Base-by-base conservation (phyloP, 2,113 vertebrate species). In the Amblyopsis rosae region DNA sequence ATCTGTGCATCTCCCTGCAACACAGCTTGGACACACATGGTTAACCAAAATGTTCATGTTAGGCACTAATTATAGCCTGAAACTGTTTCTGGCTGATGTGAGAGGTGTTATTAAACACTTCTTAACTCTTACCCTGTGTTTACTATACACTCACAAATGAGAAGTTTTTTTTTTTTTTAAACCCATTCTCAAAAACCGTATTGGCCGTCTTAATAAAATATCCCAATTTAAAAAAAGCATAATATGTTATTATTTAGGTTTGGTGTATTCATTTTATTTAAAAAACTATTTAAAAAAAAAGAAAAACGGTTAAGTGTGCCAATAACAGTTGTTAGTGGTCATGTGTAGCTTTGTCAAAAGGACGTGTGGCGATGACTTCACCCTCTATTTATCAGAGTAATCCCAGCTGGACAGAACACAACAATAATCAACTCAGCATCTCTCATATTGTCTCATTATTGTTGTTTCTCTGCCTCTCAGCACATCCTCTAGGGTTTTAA, bases 311-410 rank as follows among this genome's bases (percentile, higher is more conserved):
- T 9, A n/a, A 15, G 26, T 12, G 2, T 32, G 11, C 45, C 59
- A 59, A 72, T 59, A 35, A 59, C 46, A 8, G 62, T 41, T 41
- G 35, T 26, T 26, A 26, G 26, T 5, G 35, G 35, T 41, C 35
- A 41, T 41, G 35, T 41, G 35, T 41, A 41, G 35, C 4, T 41
- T 41, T 41, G 35, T 41, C 6, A 41, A 41, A 41, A 41, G 35
- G 35, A 7, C 7, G 35, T 59, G 67, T 5, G 41, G 58, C 48
- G 67, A 67, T 67, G 76, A 64, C 67, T 70, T 70, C 67, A 70
- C 51, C 59, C 48, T 63, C 46, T 62, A 59, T 68, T 68, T 32
- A 54, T 59, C 46, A 7, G 3, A 33, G 12, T 49, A 6, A 65
- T 50, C 45, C 26, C 66, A 66, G 58, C 33, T 69, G 65, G 66